Base-by-base conservation (phyloP, 2,888 invertebrate species). In the Harpalus rufipes region DNA sequence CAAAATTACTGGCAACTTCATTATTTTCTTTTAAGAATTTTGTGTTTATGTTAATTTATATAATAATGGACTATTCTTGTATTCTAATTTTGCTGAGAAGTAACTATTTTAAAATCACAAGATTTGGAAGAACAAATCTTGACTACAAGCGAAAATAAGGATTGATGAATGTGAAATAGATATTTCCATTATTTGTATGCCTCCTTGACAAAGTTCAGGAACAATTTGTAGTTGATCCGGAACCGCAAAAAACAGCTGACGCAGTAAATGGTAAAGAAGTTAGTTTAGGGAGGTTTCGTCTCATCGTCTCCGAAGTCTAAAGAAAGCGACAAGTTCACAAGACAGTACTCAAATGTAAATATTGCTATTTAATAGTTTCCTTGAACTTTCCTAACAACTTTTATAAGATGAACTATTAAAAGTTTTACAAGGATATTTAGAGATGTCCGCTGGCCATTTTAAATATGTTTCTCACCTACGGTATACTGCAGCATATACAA, bases 301-400 rank as follows among this genome's bases (percentile, higher is more conserved):
- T 72, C 72, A 65, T 81, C 32, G 74, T 74, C 72, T 72, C 72
- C 16, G 65, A 61, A 51, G 44, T 51, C 44, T 51, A 51, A 59
- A 68, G 25, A 51, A 59, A 68, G 25, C 72, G 65, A 58, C 72
- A 74, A 82, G 32, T 74, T 82, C 51, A 58, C 82, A 72, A 68
- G 74, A 82, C 58, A 21, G n/a, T n/a, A n/a, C n/a, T n/a, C n/a
- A n/a, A n/a, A n/a, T 65, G 21, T 39, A 82, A 82, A 72, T 82
- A 82, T 82, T 82, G 72, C 61, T 61, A 61, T 61, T 61, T 63
- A 81, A 63, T 63, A 81, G 41, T 63, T 81, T 63, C 32, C 61
- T 61, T 16, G 12, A 58, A 82, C 25, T 82, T 72, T 82, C 72
- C 21, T 72, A 72, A 82, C 21, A 81, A 81, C 8, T 82, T 82